Percentiles rank a stretch among this genome's conserved stretches.
Evolutionary conservation across 2,113 vertebrate species (phyloP).

Genomic region (Verasper variegatus): DNA sequence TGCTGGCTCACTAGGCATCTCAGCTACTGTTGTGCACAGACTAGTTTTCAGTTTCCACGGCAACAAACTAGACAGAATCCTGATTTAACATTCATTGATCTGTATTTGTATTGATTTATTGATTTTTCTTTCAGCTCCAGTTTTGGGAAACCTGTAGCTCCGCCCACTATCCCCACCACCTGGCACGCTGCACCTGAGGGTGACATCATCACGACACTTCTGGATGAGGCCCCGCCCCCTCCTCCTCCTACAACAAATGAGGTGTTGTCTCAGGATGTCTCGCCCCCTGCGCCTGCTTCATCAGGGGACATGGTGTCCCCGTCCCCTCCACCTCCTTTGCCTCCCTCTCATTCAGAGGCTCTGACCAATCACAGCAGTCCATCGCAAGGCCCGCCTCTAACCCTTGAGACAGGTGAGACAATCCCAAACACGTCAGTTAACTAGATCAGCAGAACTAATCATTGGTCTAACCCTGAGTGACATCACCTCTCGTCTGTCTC

Average conservation of each 20-base stretch:
- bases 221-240: constrained; percentile 51
- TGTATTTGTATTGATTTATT: not conserved
- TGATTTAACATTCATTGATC: not conserved
- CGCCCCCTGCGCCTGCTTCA: constrained; percentile 24
- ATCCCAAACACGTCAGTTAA: not conserved
- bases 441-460: not conserved
- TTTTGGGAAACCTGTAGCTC: constrained; percentile 77
- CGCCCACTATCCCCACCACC: constrained; percentile 68
- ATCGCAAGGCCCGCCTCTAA: constrained; percentile 15
- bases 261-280: not conserved
- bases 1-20: no score
- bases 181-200: constrained; percentile 45
- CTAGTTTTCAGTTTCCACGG: no score
- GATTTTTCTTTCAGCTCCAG: constrained; percentile 67
- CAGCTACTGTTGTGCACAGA: no score
- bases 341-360: constrained; percentile 2
- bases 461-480: not conserved
- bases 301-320: not conserved
- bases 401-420: constrained; percentile 76
- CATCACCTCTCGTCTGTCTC: constrained; percentile 11
- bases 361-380: constrained; percentile 7
- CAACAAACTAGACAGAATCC: no score
- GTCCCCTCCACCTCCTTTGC: constrained; percentile 9
- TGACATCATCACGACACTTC: constrained; percentile 65
- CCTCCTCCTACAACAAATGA: constrained; percentile 32